Evolutionary conservation across 2,888 invertebrate species (phyloP), one percentile per base, ranked within the genome.

Genomic region (Hemithea aestivaria): DNA sequence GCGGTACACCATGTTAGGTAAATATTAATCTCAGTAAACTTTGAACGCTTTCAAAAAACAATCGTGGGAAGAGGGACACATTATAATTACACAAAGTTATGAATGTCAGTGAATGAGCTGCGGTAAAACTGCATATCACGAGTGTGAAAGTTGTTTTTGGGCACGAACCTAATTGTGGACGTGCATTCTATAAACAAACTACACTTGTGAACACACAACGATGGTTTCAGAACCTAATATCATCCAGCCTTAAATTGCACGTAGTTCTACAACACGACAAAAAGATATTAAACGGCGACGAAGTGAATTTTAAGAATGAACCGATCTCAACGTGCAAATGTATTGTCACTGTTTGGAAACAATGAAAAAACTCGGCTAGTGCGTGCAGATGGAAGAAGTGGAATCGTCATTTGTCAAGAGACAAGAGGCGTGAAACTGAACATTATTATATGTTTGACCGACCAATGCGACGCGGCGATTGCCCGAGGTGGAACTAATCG

Each of bases 31-130:
- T 70, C 58, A 58, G 69, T 65, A 67, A 72, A 70, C 66, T 68
- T 59, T 58, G 63, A 63, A 62, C 57, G 56, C 62, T 66, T 56
- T 55, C 58, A 63, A 66, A 74, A 74, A 74, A 78, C 66, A 68
- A 78, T 80, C 74, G 83, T 82, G 83, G 74, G 79, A 82, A 80
- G 69, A 65, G 62, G 74, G 63, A 73, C 67, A 67, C 73, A 73
- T 66, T 74, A 71, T 77, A 75, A 80, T 80, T 78, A 71, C 76
- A 69, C 64, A 62, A 68, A 71, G 66, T 72, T 67, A 68, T 70
- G 70, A 73, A 75, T 68, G 69, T 65, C 68, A 68, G 69, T 61
- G 70, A 72, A 72, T 66, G 66, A 65, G 69, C 69, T 53, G 65
- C 65, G 64, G 62, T 61, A 65, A 46, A 62, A 56, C 63, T 51